These are phyloP conservation scores for Drosophila orena DNA, from an alignment of 1,140 invertebrate genomes.

Conservation along the genomic window DNA sequence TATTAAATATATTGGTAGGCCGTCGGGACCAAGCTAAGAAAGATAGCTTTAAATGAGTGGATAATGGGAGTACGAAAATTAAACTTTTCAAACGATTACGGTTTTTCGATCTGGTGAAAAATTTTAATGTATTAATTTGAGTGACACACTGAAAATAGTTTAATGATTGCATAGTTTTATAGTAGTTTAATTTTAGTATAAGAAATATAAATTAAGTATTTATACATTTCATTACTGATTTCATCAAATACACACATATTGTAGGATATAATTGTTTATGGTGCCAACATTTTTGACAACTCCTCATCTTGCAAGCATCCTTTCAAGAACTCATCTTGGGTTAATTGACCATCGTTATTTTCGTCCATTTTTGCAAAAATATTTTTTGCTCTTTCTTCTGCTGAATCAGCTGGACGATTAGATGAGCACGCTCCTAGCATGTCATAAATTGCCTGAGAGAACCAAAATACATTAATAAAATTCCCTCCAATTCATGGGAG, in stretches of 20 bases:
- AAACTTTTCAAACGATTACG: conserved; percentile 6
- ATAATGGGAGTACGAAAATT: neutral
- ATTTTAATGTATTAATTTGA: conserved; percentile 23
- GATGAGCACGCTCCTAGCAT: conserved; percentile 98
- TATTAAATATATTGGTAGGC: neutral
- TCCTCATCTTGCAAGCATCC: conserved; percentile 99
- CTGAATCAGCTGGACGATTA: conserved; percentile 95
- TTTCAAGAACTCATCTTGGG: conserved; percentile 99
- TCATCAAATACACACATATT: conserved; percentile 84
- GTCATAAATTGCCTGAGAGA: conserved; percentile 97
- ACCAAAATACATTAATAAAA: conserved; percentile 4
- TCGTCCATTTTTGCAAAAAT: conserved; percentile 99
- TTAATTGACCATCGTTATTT: conserved; percentile 99
- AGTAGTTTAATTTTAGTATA: conserved; percentile 78
- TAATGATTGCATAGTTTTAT: conserved; percentile 73
- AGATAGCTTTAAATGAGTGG: neutral
- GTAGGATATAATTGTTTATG: conserved; percentile 88
- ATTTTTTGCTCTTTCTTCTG: conserved; percentile 98
- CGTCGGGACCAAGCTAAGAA: neutral
- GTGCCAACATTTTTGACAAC: conserved; percentile 97
- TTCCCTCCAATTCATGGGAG: no score
- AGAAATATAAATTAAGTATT: conserved; percentile 84
- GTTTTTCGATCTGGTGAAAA: neutral
- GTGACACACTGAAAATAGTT: conserved; percentile 52
- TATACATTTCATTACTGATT: conserved; percentile 84